A percentile compares a stretch with the other conserved stretches of the same genome.
Evolutionary conservation across 1,140 invertebrate genomes (phyloP).

Genomic region (Solen grandis): DNA sequence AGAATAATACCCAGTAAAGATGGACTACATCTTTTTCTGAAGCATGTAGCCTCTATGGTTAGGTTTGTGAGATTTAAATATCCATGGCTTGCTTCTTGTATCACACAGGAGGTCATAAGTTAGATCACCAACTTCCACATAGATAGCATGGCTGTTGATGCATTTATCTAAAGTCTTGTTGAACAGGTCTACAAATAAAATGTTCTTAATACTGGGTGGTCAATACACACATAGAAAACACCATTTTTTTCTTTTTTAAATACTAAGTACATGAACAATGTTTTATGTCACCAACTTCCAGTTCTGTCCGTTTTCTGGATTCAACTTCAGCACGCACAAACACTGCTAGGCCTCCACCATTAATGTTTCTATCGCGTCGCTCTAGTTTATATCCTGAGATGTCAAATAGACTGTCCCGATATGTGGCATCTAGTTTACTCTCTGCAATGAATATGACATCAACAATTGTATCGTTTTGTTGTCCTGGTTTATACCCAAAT

Average conservation of each 20-base stretch:
- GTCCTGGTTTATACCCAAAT: too few relatives aligned
- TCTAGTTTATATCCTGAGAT: conserved; percentile 10
- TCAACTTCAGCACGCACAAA: conserved; percentile 25
- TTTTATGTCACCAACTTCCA: too few relatives aligned
- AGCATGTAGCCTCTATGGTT: conserved; percentile 4
- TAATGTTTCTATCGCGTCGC: conserved; percentile 6
- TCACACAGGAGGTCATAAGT: background rate
- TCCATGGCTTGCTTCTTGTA: background rate
- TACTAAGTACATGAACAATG: background rate
- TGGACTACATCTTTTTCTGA: conserved; percentile 24
- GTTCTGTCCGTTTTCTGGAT: conserved; percentile 13
- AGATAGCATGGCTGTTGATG: too few relatives aligned
- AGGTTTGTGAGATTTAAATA: background rate
- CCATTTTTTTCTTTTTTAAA: conserved; percentile 10
- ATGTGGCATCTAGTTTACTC: background rate
- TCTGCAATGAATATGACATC: conserved; percentile 4
- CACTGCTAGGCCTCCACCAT: too few relatives aligned
- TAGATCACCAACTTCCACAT: background rate
- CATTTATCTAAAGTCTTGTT: background rate
- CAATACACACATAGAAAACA: background rate
- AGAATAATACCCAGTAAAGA: conserved; percentile 36
- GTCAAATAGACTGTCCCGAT: background rate
- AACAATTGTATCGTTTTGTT: background rate
- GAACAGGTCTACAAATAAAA: background rate
- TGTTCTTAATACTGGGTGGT: background rate